phyloP scores from a whole-genome alignment of 1,140 invertebrate genomes.

The Batillaria attramentaria region DNA sequence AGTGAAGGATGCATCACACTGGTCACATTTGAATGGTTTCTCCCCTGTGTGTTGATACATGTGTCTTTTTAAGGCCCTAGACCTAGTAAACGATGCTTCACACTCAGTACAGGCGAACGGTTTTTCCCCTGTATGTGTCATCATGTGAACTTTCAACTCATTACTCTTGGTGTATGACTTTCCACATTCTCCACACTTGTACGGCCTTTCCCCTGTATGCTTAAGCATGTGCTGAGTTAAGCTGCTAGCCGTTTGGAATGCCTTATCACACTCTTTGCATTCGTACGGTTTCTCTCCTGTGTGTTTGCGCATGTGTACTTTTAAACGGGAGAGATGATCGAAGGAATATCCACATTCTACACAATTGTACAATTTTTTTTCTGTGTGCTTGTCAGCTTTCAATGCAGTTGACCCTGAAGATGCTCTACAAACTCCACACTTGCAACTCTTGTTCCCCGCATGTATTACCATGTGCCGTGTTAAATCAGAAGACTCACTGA shows the following conservation, averaged over 20 bases:
- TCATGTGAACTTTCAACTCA: constrained; percentile 11
- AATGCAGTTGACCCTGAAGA: too few species aligned
- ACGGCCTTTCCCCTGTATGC: constrained; percentile 49
- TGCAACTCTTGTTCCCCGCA: too few species aligned
- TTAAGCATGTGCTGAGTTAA: constrained; percentile 51
- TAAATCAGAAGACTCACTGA: too few species aligned
- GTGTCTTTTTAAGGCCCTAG: not conserved
- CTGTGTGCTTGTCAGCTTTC: too few species aligned
- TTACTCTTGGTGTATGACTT: not conserved
- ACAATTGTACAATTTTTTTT: too few species aligned
- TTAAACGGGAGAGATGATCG: constrained; percentile 39
- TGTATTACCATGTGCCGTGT: too few species aligned
- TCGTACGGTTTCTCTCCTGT: too few species aligned
- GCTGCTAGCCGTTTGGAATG: constrained; percentile 75
- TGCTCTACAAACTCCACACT: too few species aligned
- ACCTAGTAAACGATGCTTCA: not conserved
- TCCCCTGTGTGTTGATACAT: constrained; percentile 80
- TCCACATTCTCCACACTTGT: constrained; percentile 8
- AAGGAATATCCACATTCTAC: constrained; percentile 37
- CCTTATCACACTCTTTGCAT: constrained; percentile 90
- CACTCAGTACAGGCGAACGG: too few species aligned
- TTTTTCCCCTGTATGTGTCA: constrained; percentile 41
- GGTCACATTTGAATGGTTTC: constrained; percentile 65
- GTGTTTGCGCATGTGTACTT: too few species aligned
- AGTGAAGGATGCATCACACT: constrained; percentile 43